A percentile compares a stretch with the other conserved stretches of the same genome.
Conservation (phyloP, 64 coral and sea anemone species). For the Astreopora myriophthalma region DNA sequence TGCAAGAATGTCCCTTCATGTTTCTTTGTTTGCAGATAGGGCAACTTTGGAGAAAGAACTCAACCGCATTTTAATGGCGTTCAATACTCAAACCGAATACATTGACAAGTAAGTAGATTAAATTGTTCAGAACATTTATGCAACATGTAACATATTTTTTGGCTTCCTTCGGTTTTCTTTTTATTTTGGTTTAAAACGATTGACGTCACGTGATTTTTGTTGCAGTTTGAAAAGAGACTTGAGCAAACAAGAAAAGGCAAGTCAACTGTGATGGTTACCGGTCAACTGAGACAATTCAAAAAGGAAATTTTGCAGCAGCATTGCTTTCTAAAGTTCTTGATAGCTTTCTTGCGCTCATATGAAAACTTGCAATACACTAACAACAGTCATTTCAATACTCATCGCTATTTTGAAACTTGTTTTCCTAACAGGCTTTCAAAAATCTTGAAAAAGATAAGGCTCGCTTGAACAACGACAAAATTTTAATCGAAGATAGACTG, state of each 20-base stretch:
- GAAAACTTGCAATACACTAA: too few relatives aligned
- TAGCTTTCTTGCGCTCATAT: background rate
- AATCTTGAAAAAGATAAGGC: constrained; percentile 77
- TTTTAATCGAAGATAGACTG: constrained; percentile 47
- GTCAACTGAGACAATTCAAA: too few relatives aligned
- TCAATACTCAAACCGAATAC: constrained; percentile 69
- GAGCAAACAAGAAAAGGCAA: constrained; percentile 72
- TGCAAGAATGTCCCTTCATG: background rate
- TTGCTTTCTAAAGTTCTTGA: background rate
- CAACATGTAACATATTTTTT: background rate
- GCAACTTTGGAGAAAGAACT: constrained; percentile 77
- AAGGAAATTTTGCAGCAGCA: background rate
- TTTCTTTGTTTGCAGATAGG: constrained; percentile 50
- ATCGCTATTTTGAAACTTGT: background rate
- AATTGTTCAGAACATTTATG: background rate
- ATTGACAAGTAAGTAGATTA: constrained; percentile 72
- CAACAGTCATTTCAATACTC: background rate
- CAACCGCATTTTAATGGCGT: constrained; percentile 71
- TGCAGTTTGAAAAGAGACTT: constrained; percentile 78
- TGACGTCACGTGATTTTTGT: background rate
- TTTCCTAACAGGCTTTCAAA: constrained; percentile 42
- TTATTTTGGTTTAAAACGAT: background rate
- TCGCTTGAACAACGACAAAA: constrained; percentile 59
- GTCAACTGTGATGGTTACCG: background rate
- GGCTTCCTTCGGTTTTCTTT: background rate